These are phyloP conservation scores for Clarias laeviceps DNA, from an alignment of 2,797 vertebrate species.

Conservation along the genomic window DNA sequence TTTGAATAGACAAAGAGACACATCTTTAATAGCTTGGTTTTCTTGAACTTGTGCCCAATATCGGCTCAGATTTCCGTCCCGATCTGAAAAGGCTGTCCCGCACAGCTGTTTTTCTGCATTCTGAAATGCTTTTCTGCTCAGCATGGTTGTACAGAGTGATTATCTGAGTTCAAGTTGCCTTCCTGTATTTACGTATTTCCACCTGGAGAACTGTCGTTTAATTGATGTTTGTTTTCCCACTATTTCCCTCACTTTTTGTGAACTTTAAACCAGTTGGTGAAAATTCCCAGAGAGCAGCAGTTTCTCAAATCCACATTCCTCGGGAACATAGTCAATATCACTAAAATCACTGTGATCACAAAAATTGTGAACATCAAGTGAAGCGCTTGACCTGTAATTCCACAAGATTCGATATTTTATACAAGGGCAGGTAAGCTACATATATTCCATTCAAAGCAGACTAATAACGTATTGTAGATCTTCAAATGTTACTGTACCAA, in stretches of 20 bases:
- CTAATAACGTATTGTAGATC: neutral
- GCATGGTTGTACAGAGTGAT: neutral
- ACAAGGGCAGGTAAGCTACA: neutral
- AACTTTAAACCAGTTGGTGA: neutral
- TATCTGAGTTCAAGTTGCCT: neutral
- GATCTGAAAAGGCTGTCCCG: neutral
- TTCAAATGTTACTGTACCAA: neutral
- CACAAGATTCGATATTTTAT: neutral
- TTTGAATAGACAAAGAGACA: neutral
- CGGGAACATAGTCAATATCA: neutral
- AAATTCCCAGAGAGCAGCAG: neutral
- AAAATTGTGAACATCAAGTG: neutral
- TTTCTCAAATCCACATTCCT: neutral
- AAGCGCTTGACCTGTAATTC: neutral
- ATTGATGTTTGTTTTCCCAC: neutral
- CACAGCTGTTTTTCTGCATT: neutral
- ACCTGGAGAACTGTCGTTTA: neutral
- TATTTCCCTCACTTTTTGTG: too few species aligned
- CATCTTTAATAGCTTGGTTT: neutral
- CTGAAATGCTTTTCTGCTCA: neutral
- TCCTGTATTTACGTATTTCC: neutral
- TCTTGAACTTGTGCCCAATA: neutral
- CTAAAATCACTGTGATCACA: neutral
- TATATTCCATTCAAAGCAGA: neutral
- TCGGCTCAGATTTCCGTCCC: neutral